phyloP scores from a whole-genome alignment of 2,888 invertebrate species.

The Lingula anatina region DNA sequence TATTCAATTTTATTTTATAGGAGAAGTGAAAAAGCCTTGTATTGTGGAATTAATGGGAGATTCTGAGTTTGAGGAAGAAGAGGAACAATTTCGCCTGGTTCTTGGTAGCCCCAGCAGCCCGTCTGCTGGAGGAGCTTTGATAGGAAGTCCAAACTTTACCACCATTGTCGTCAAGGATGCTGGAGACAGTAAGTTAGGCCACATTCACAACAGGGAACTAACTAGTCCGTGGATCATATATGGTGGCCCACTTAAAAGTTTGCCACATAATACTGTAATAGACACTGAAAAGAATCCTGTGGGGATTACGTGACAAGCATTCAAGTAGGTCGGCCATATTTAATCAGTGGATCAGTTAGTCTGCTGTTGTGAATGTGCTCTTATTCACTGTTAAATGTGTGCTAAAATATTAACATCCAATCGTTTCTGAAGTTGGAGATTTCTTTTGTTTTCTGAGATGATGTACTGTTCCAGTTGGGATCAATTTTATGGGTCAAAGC shows the following conservation, averaged over 20 bases:
- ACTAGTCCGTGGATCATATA: no score
- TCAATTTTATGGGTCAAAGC: no score
- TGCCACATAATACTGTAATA: constrained; percentile 46
- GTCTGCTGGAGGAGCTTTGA: constrained; percentile 28
- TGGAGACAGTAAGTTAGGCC: constrained; percentile 50
- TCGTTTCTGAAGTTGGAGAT: neutral
- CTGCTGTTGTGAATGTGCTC: no score
- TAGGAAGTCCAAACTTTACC: constrained; percentile 36
- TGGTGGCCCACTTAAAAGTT: no score
- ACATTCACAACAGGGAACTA: no score
- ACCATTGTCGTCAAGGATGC: constrained; percentile 38
- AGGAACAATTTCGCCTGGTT: constrained; percentile 43
- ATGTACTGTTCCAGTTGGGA: no score
- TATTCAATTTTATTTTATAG: no score
- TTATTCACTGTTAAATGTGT: neutral
- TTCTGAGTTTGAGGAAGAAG: constrained; percentile 31
- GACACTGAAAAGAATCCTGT: constrained; percentile 16
- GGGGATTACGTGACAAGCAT: neutral
- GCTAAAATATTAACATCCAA: neutral
- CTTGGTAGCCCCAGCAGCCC: constrained; percentile 39
- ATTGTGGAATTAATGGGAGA: constrained; percentile 42
- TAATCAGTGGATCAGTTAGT: no score
- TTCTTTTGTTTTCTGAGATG: neutral
- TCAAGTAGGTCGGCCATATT: no score
- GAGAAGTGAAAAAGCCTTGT: constrained; percentile 43